A percentile compares a stretch with the other conserved stretches of the same genome.
Evolutionary conservation across 2,888 invertebrate genomes (phyloP).

Genomic region (Aplocera efformata): DNA sequence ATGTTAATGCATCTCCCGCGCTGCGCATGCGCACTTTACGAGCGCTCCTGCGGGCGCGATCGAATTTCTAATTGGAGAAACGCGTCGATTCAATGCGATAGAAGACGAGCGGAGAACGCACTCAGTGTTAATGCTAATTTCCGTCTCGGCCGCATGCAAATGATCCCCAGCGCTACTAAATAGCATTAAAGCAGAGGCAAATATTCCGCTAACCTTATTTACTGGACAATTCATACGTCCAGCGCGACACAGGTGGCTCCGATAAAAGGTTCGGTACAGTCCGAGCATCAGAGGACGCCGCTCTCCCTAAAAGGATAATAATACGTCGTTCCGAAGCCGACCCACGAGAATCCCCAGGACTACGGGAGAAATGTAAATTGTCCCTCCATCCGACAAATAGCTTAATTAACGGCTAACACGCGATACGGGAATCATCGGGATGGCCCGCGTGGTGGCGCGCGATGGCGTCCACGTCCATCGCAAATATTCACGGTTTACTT

Average conservation of each 20-base stretch:
- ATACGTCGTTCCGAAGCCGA: conserved; percentile 73
- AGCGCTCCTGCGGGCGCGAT: conserved; percentile 39
- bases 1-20: conserved; percentile 63
- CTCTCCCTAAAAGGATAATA: conserved; percentile 80
- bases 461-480: conserved; percentile 26
- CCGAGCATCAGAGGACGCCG: conserved; percentile 66
- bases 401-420: conserved; percentile 77
- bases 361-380: conserved; percentile 76
- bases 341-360: conserved; percentile 58
- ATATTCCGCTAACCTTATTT: conserved; percentile 77
- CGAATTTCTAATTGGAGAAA: conserved; percentile 51
- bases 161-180: conserved; percentile 65
- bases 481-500: conserved; percentile 24
- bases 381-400: conserved; percentile 74
- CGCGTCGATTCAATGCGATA: conserved; percentile 44
- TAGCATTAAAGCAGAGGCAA: conserved; percentile 64
- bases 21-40: conserved; percentile 42
- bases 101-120: conserved; percentile 44
- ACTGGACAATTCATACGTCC: conserved; percentile 79
- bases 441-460: conserved; percentile 51
- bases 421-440: conserved; percentile 64
- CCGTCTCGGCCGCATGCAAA: conserved; percentile 64
- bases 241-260: conserved; percentile 75
- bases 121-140: conserved; percentile 68
- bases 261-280: conserved; percentile 71